Evolutionary conservation across 2,113 vertebrate species (phyloP).

Genomic region (Sialia sialis): DNA sequence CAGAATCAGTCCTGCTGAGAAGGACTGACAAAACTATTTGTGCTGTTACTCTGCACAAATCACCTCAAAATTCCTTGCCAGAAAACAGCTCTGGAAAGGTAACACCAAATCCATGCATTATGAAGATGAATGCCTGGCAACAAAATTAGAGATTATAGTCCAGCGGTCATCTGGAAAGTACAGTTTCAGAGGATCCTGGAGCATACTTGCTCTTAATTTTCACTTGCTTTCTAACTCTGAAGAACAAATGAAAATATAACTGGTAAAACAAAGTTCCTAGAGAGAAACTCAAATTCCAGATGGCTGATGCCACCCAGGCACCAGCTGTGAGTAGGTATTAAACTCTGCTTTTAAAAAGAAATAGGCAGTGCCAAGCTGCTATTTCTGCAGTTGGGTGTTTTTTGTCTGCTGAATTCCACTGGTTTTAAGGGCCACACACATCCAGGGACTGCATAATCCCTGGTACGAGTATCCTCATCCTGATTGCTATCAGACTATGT

Average conservation of each 20-base stretch:
- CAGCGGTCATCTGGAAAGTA: neutral
- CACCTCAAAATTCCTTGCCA: neutral
- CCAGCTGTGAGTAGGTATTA: slow-evolving; percentile 18
- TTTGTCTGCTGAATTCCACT: neutral
- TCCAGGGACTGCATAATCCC: neutral
- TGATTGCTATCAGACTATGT: neutral
- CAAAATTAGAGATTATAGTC: neutral
- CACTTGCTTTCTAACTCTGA: neutral
- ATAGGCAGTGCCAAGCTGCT: neutral
- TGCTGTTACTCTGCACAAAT: neutral
- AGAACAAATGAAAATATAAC: neutral
- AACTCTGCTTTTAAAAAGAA: neutral
- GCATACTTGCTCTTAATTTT: neutral
- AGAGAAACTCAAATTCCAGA: slow-evolving; percentile 4
- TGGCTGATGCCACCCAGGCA: neutral
- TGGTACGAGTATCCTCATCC: neutral
- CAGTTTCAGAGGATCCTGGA: neutral
- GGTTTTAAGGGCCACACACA: neutral
- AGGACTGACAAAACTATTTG: no score
- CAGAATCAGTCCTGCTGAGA: neutral
- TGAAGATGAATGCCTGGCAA: neutral
- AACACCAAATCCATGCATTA: neutral
- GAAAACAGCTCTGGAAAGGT: neutral
- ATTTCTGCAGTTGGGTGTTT: neutral
- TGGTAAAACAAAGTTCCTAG: slow-evolving; percentile 7